phyloP scores from a whole-genome alignment of 2,113 vertebrate genomes.

The Brienomyrus longianalis region DNA sequence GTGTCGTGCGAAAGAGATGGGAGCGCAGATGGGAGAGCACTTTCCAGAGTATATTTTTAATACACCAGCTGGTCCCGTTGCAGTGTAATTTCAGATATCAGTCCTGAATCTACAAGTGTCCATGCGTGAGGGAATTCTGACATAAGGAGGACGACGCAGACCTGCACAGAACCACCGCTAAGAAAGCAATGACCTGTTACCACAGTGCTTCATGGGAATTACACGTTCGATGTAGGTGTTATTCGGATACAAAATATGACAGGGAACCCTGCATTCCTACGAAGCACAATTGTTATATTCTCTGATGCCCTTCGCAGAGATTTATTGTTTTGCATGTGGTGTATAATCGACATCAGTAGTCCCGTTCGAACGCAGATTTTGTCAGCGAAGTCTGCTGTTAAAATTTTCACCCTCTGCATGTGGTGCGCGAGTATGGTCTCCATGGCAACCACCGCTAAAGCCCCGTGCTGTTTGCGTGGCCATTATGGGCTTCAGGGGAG shows the following conservation, averaged over 20 bases:
- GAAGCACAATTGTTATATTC: not conserved
- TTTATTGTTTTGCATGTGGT: not conserved
- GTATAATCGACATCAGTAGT: not conserved
- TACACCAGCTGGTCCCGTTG: not conserved
- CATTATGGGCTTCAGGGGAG: slow-evolving; percentile 17
- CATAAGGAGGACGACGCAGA: not conserved
- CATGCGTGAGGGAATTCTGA: not conserved
- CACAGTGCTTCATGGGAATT: not conserved
- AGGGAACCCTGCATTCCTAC: not conserved
- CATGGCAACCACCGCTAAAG: slow-evolving; percentile 38
- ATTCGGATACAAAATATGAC: not conserved
- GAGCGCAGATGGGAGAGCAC: not conserved
- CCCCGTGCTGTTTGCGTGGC: slow-evolving; percentile 9
- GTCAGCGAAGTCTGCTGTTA: not conserved
- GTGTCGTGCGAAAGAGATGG: not conserved
- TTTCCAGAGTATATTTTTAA: slow-evolving; percentile 5
- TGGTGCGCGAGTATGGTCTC: slow-evolving; percentile 15
- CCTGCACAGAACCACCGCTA: not conserved
- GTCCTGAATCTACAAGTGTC: not conserved
- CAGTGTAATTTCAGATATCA: not conserved
- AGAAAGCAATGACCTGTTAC: not conserved
- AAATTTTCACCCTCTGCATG: not conserved
- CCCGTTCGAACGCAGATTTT: not conserved
- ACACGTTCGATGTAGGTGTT: not conserved
- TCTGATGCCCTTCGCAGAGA: not conserved